Conservation (phyloP, 2,888 invertebrate genomes). For the Troides aeacus region DNA sequence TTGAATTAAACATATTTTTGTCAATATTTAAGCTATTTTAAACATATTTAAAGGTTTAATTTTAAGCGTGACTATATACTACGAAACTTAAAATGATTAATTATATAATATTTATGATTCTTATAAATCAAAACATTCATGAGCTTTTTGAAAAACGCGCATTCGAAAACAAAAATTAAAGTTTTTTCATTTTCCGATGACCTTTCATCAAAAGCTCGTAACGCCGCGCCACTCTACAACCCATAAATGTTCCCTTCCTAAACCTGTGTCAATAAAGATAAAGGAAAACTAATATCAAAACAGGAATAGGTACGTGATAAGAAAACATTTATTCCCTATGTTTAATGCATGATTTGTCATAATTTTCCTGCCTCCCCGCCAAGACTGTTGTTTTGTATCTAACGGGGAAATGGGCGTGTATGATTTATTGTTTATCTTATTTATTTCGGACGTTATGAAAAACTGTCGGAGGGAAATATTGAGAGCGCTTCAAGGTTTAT, state of each 20-base stretch:
- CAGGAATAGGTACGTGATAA: conserved; percentile 80
- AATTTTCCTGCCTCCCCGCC: conserved; percentile 73
- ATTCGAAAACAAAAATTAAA: not conserved
- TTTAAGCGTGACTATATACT: too few species aligned
- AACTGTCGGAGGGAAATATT: conserved; percentile 63
- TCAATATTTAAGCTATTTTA: too few species aligned
- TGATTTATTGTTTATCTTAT: conserved; percentile 76
- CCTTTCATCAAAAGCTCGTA: conserved; percentile 32
- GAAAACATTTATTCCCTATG: conserved; percentile 81
- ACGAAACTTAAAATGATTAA: too few species aligned
- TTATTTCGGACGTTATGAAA: conserved; percentile 69
- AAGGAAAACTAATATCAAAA: conserved; percentile 80
- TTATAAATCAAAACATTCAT: not conserved
- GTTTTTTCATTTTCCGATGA: not conserved
- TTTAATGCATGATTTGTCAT: conserved; percentile 81
- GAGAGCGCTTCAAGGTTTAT: conserved; percentile 62
- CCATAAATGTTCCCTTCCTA: conserved; percentile 69
- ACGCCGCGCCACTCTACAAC: conserved; percentile 58
- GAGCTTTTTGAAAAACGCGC: not conserved
- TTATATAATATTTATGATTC: too few species aligned
- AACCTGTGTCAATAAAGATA: conserved; percentile 80
- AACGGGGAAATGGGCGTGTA: conserved; percentile 71
- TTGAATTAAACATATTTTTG: too few species aligned
- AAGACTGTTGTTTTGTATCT: conserved; percentile 72
- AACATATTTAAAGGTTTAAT: too few species aligned